Base-by-base conservation (phyloP, 2,888 invertebrate genomes). In the Thysanoteuthis rhombus region DNA sequence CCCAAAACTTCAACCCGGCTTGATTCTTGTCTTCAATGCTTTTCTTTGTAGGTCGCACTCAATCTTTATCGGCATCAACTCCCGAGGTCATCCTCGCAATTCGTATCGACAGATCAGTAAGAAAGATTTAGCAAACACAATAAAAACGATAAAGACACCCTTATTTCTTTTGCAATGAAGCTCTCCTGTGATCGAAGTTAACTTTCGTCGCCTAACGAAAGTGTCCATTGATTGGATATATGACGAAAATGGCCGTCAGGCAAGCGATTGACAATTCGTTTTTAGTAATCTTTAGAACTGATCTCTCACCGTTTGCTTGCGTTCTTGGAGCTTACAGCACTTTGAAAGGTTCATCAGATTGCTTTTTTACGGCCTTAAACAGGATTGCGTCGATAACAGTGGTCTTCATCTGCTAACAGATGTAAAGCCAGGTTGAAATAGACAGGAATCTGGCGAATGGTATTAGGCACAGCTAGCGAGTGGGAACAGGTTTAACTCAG, bases 171-270 rank as follows among this genome's bases (percentile, higher is more conserved):
- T 12, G n/a, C n/a, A 75, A 75, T 36, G 75, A 36, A 75, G 16
- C n/a, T 75, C 75, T 75, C 75, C 75, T 36, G 19, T 36, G 75
- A 75, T 75, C n/a, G 75, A 75, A 75, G 75, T 75, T 75, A n/a
- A 75, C 75, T 75, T 75, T n/a, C 12, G 75, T 75, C 19, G 75
- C 75, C 75, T n/a, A 36, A 75, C 75, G 75, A 75, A 75, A 75
- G n/a, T 75, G n/a, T 75, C 75, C 75, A 75, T 75, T 75, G 75
- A 75, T 75, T 75, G 75, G 75, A 75, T 75, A 75, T n/a, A 75
- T 36, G 12, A 0, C 10, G 75, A 75, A 75, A 75, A n/a, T 75
- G 75, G 75, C 75, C 36, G 36, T 16, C n/a, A 36, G 75, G 75
- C n/a, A 75, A n/a, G 36, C 10, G 75, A 75, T 36, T 75, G 75